These are phyloP conservation scores for Creontiades dilutus DNA, from an alignment of 2,888 invertebrate genomes.

Conservation along the genomic window DNA sequence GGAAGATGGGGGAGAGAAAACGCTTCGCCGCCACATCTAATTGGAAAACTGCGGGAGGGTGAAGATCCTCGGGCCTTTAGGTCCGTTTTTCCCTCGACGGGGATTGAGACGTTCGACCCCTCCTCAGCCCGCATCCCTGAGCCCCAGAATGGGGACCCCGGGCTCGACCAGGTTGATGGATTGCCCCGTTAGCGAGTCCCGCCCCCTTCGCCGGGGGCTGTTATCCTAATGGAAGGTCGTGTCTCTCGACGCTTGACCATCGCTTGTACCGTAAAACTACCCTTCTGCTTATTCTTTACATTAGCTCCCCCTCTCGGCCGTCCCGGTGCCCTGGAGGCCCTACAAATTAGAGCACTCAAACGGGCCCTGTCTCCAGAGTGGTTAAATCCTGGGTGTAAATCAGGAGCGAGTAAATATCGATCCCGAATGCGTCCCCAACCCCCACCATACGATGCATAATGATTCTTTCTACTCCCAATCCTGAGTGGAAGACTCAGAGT, in stretches of 20 bases:
- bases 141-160: neutral
- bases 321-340: neutral
- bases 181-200: conserved; percentile 53
- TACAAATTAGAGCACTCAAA: conserved; percentile 50
- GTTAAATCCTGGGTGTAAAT: neutral
- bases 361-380: neutral
- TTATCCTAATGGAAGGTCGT: conserved; percentile 68
- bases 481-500: too few relatives aligned
- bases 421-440: too few relatives aligned
- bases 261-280: conserved; percentile 69
- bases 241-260: conserved; percentile 68
- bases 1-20: neutral
- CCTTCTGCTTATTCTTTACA: conserved; percentile 67
- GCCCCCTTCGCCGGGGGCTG: conserved; percentile 11
- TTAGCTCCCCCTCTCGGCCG: conserved; percentile 31
- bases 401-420: too few relatives aligned
- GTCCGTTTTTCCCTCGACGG: neutral
- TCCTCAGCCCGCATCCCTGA: neutral
- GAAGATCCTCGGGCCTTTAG: too few relatives aligned
- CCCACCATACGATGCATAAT: too few relatives aligned
- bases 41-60: conserved; percentile 58
- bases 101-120: conserved; percentile 58
- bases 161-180: conserved; percentile 35
- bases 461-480: too few relatives aligned
- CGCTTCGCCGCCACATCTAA: conserved; percentile 35